Evolutionary conservation across 1,140 invertebrate species (phyloP).

Genomic region (Drosophila chauvacae): DNA sequence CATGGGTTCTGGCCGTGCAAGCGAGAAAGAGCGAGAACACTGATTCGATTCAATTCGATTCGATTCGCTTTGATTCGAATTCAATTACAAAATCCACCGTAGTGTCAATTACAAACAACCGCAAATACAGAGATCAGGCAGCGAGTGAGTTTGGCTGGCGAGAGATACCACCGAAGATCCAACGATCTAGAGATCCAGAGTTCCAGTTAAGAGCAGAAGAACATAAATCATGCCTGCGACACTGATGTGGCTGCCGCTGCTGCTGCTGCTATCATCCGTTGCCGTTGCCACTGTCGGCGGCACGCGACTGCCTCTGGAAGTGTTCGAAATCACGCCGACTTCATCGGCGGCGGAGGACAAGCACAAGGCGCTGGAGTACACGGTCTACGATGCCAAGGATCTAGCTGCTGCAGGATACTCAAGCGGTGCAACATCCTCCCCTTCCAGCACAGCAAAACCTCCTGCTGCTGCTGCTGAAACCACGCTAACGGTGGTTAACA

Average conservation of each 20-base stretch:
- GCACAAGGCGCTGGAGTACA: slow-evolving; percentile 78
- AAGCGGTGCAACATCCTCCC: not conserved
- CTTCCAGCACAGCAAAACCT: slow-evolving; percentile 35
- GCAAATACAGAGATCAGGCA: slow-evolving; percentile 15
- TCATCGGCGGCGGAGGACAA: slow-evolving; percentile 46
- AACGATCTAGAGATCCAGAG: not conserved
- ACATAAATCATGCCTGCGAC: slow-evolving; percentile 48
- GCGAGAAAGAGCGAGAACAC: slow-evolving; percentile 35
- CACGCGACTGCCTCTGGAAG: slow-evolving; percentile 80
- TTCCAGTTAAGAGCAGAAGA: slow-evolving; percentile 23
- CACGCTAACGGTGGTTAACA: slow-evolving; percentile 63
- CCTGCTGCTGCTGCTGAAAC: not conserved
- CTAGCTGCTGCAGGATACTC: slow-evolving; percentile 32
- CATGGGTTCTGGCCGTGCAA: slow-evolving; percentile 53
- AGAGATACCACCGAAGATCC: slow-evolving; percentile 9
- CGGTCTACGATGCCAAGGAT: slow-evolving; percentile 76
- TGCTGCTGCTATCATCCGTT: slow-evolving; percentile 54
- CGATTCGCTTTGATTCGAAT: slow-evolving; percentile 41
- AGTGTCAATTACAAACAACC: slow-evolving; percentile 56
- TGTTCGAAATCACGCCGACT: slow-evolving; percentile 77
- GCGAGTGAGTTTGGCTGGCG: not conserved
- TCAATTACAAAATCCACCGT: slow-evolving; percentile 36
- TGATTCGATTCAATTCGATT: slow-evolving; percentile 48
- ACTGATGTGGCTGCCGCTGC: slow-evolving; percentile 48
- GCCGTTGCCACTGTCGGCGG: slow-evolving; percentile 40